A percentile compares a stretch with the other conserved stretches of the same genome.
Evolutionary conservation across 2,113 vertebrate genomes (phyloP).

Genomic region (Rissa tridactyla): DNA sequence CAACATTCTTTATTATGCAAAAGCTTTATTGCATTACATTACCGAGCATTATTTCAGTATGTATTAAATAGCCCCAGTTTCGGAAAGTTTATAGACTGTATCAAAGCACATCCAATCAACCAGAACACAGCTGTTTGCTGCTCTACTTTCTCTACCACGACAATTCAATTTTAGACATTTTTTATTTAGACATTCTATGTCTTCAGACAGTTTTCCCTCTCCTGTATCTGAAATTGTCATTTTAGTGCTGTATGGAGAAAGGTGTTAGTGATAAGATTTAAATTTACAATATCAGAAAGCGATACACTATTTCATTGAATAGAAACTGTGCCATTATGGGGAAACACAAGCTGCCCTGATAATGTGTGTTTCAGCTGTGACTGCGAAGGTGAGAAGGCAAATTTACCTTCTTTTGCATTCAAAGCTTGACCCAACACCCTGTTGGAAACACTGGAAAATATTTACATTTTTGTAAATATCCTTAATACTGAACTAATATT

Average conservation of each 20-base stretch:
- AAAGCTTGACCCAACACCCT: neutral
- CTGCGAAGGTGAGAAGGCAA: neutral
- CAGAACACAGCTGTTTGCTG: neutral
- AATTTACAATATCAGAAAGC: neutral
- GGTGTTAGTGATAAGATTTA: neutral
- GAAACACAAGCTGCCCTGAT: neutral
- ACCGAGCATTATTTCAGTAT: neutral
- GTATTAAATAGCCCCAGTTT: neutral
- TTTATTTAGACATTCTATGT: neutral
- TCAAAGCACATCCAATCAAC: neutral
- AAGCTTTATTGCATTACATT: neutral
- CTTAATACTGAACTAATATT: neutral
- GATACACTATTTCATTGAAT: neutral
- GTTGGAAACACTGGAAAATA: neutral
- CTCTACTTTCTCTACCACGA: neutral
- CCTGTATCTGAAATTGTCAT: neutral
- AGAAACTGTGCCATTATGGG: neutral
- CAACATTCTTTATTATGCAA: neutral
- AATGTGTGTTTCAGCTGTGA: neutral
- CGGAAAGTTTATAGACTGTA: neutral
- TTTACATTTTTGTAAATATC: neutral
- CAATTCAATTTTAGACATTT: neutral
- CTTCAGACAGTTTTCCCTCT: neutral
- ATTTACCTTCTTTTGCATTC: neutral
- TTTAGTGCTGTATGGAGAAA: neutral